Conservation (phyloP, 2,888 invertebrate species). For the Melanophora roralis region DNA sequence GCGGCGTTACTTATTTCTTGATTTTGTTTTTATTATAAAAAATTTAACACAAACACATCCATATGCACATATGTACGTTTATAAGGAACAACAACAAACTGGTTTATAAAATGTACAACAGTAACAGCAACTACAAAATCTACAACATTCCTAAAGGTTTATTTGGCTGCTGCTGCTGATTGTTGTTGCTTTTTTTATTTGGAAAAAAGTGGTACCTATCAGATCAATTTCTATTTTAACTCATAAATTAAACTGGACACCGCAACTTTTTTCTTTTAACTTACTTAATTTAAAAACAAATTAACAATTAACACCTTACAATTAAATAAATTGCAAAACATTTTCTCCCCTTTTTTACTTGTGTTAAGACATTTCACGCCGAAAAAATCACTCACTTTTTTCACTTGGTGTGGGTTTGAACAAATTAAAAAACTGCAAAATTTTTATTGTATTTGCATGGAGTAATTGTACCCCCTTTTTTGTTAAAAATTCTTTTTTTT, state of each 20-base stretch:
- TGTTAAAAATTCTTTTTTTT: background rate
- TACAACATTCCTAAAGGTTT: slow-evolving; percentile 54
- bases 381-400: slow-evolving; percentile 3
- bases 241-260: slow-evolving; percentile 15
- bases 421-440: background rate
- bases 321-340: background rate
- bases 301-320: too few species aligned
- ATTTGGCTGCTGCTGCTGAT: slow-evolving; percentile 6
- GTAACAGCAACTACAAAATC: slow-evolving; percentile 30
- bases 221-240: slow-evolving; percentile 24
- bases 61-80: too few species aligned
- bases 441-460: background rate
- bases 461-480: slow-evolving; percentile 11
- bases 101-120: slow-evolving; percentile 54
- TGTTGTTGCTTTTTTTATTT: background rate
- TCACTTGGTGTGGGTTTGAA: background rate
- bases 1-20: slow-evolving; percentile 33
- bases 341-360: background rate
- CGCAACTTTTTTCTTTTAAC: slow-evolving; percentile 36
- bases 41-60: slow-evolving; percentile 53
- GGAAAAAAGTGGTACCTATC: slow-evolving; percentile 17
- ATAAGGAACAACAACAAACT: slow-evolving; percentile 59
- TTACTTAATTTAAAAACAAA: background rate
- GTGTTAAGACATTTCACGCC: background rate
- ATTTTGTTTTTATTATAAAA: background rate